These are phyloP conservation scores for Dryobota labecula DNA, from an alignment of 2,888 invertebrate species.

Conservation along the genomic window DNA sequence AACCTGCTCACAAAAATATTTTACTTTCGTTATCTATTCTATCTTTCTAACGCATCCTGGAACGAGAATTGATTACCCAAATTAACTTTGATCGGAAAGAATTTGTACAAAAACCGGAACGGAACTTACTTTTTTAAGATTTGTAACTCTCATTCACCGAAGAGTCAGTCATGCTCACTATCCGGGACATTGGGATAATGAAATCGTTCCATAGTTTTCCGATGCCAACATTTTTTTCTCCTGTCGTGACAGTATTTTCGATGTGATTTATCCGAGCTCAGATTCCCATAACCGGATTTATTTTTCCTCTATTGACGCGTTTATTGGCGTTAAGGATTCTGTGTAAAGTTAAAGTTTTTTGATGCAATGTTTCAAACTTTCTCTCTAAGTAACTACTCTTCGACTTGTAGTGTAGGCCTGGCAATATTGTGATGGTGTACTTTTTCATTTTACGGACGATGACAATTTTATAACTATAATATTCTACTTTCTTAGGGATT, in stretches of 20 bases:
- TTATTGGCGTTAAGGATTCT: slow-evolving; percentile 69
- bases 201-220: slow-evolving; percentile 82
- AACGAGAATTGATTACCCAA: slow-evolving; percentile 43
- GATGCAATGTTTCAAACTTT: slow-evolving; percentile 42
- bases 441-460: not conserved
- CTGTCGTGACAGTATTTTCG: slow-evolving; percentile 87
- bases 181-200: slow-evolving; percentile 80
- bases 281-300: slow-evolving; percentile 88
- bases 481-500: not conserved
- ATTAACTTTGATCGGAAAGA: slow-evolving; percentile 49
- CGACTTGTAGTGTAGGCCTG: too few species aligned
- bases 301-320: slow-evolving; percentile 76
- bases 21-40: not conserved
- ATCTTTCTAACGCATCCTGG: slow-evolving; percentile 18
- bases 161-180: slow-evolving; percentile 80
- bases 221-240: slow-evolving; percentile 82
- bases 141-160: slow-evolving; percentile 69
- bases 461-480: not conserved
- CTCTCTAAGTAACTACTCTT: slow-evolving; percentile 16
- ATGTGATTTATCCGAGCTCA: slow-evolving; percentile 85
- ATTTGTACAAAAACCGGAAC: slow-evolving; percentile 54
- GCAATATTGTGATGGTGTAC: too few species aligned
- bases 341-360: slow-evolving; percentile 50
- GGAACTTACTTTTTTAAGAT: slow-evolving; percentile 60
- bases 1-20: not conserved